These are phyloP conservation scores for Crocuta crocuta DNA, from an alignment of 2,113 vertebrate genomes.

Conservation along the genomic window DNA sequence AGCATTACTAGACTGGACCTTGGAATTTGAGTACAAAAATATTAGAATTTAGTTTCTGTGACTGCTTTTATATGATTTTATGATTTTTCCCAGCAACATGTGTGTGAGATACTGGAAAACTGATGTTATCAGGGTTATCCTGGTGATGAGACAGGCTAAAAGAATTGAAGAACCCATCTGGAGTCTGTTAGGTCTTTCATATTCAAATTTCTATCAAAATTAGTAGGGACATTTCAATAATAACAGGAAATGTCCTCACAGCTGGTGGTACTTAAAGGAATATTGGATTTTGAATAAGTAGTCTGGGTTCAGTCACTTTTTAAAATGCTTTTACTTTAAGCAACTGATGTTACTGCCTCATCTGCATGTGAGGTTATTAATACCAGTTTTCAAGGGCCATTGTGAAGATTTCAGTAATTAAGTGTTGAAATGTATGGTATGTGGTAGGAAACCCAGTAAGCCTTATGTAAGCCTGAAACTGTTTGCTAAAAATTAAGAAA, in stretches of 20 bases:
- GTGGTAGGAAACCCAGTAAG: neutral
- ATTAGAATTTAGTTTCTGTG: neutral
- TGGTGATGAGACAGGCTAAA: neutral
- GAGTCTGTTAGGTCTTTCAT: neutral
- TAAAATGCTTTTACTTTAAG: slow-evolving; percentile 10
- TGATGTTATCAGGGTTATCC: neutral
- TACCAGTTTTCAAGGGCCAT: neutral
- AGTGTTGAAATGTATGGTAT: neutral
- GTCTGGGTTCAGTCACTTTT: slow-evolving; percentile 8
- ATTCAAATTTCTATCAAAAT: neutral
- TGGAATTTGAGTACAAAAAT: neutral
- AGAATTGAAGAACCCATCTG: neutral
- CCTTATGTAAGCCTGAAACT: neutral
- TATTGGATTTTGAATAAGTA: neutral
- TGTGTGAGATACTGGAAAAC: neutral
- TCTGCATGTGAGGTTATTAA: neutral
- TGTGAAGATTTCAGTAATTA: slow-evolving; percentile 14
- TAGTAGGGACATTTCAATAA: neutral
- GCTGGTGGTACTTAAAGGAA: neutral
- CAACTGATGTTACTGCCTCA: neutral
- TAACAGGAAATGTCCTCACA: neutral
- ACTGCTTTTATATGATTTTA: neutral
- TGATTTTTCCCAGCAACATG: neutral
- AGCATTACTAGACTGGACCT: neutral
- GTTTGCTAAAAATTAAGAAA: neutral